Base-by-base conservation (phyloP, 2,797 vertebrate species). In the Poecilia gillii region DNA sequence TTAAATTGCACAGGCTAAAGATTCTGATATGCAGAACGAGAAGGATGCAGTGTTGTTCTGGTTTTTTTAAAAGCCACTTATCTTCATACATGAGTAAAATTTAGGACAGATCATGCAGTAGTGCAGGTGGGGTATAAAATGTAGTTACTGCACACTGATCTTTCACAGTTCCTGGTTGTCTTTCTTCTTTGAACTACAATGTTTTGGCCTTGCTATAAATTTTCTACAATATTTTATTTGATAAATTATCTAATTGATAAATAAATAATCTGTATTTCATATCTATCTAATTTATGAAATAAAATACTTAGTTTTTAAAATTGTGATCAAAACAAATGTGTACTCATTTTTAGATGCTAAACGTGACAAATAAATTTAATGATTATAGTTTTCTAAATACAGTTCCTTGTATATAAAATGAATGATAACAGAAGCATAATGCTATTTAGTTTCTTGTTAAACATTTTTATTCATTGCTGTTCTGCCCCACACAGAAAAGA, bases 401-500 rank as follows among this genome's bases (percentile, higher is more conserved):
- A 41, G 39, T 68, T 41, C 4, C 3, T 68, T 68, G 11, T 41
- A 41, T 25, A 11, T 70, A 70, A n/a, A 70, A 43, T 36, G 12
- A 43, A 73, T 73, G 5, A 51, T n/a, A 73, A 39, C 25, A 16
- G 23, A 36, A 14, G 47, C 6, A 39, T 39, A 49, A 53, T 25
- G 47, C 11, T 14, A 16, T 28, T 45, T 71, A 43, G 11, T 74
- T 7, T 68, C 8, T 33, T 72, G 41, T 43, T 28, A 8, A 57
- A 55, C 9, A 23, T 70, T 55, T 71, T 6, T 39, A 4, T 72
- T 28, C 78, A 3, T 78, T 49, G 3, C 7, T 14, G 3, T 79
- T 53, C 94, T 90, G 73, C 86, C 83, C 81, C 83, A 23, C 78
- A 96, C 88, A 99, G 98, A 99, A 99, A 94, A 96, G 98, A 90